These are phyloP conservation scores for Camponotus fellah DNA, from an alignment of 2,888 invertebrate species.

Conservation along the genomic window DNA sequence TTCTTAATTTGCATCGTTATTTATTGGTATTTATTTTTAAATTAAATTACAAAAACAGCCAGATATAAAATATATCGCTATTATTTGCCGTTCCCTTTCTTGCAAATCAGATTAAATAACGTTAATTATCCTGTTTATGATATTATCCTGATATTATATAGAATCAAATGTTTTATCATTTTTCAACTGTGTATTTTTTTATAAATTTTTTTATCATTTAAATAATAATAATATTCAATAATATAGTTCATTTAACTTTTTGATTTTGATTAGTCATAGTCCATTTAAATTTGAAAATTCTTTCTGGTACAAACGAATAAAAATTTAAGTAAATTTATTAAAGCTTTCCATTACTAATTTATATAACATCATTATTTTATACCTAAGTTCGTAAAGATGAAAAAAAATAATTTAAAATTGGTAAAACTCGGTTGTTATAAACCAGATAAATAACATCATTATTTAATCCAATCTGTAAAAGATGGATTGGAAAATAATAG, in stretches of 20 bases:
- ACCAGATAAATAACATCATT: not conserved
- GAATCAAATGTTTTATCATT: slow-evolving; percentile 72
- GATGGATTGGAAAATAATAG: not conserved
- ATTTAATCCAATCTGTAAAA: not conserved
- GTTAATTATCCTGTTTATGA: slow-evolving; percentile 59
- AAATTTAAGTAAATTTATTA: not conserved
- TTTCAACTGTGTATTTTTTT: slow-evolving; percentile 68
- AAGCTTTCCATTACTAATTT: not conserved
- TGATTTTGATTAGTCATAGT: not conserved
- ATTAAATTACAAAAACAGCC: slow-evolving; percentile 78
- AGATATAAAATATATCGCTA: slow-evolving; percentile 66
- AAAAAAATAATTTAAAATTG: not conserved
- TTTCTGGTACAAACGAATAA: not conserved
- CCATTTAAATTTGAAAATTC: not conserved
- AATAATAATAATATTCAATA: slow-evolving; percentile 78
- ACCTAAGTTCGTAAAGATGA: no score
- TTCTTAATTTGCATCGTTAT: slow-evolving; percentile 62
- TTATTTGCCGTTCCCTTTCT: slow-evolving; percentile 57
- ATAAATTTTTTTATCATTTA: slow-evolving; percentile 76
- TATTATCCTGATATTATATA: no score
- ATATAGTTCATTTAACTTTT: slow-evolving; percentile 60
- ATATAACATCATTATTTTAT: not conserved
- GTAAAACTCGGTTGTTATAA: not conserved
- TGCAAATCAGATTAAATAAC: slow-evolving; percentile 71
- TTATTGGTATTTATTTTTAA: slow-evolving; percentile 76